These are phyloP conservation scores for Halcyon smyrnensis DNA, from an alignment of 2,797 vertebrate genomes.

Conservation along the genomic window DNA sequence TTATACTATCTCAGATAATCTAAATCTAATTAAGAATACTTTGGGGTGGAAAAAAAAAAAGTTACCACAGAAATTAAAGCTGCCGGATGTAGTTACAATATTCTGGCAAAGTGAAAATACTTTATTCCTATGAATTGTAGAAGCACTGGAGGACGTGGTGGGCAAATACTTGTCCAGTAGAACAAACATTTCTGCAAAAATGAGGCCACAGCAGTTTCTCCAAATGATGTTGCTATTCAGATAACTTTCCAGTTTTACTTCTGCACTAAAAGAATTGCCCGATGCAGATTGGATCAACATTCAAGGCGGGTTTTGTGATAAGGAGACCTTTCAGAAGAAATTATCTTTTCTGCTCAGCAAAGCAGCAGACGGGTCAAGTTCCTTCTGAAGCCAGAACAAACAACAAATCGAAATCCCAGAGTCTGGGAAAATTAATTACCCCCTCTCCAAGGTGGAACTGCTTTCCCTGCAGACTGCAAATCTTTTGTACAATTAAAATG, in stretches of 20 bases:
- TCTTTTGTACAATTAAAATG: neutral
- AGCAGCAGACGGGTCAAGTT: neutral
- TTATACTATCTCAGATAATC: constrained; percentile 42
- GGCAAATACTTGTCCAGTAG: neutral
- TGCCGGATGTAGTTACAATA: neutral
- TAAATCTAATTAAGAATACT: constrained; percentile 66
- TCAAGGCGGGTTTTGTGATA: neutral
- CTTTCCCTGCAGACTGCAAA: neutral
- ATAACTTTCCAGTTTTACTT: neutral
- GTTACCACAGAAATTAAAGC: constrained; percentile 19
- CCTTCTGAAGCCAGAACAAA: constrained; percentile 29
- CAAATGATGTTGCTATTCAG: neutral
- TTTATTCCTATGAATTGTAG: neutral
- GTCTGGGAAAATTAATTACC: constrained; percentile 2
- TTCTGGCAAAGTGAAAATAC: neutral
- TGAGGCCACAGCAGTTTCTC: neutral
- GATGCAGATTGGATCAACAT: neutral
- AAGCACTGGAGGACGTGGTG: neutral
- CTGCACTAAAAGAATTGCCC: neutral
- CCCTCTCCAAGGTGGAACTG: neutral
- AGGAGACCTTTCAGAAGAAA: constrained; percentile 17
- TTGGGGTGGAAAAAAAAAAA: neutral
- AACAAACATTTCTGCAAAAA: neutral
- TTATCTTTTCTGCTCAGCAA: neutral
- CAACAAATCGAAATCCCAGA: neutral